Base-by-base conservation (phyloP, 2,797 vertebrate genomes). In the Thunnus albacares region DNA sequence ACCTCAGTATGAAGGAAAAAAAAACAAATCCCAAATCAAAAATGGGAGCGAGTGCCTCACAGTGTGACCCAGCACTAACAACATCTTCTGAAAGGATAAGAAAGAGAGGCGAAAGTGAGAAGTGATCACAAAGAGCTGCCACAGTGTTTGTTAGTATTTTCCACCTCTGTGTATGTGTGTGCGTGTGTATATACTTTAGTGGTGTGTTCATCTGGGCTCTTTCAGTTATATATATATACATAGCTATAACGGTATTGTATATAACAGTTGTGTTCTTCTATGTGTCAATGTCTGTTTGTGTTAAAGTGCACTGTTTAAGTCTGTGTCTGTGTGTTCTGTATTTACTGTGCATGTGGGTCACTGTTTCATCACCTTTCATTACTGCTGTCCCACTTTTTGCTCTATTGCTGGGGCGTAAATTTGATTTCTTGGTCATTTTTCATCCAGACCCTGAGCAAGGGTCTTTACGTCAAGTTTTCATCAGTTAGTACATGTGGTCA, bases 301-400 rank as follows among this genome's bases (percentile, higher is more conserved):
- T 65, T 24, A 11, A 41, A 24, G 65, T 76, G 58, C 13, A 7
- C n/a, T 60, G 35, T 63, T 33, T 0, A 55, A 78, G 30, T 49
- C 22, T 47, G 11, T 59, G 20, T 17, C 13, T 24, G 51, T 33
- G 26, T 62, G 6, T 60, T 57, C 51, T 58, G 67, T 38, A n/a
- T 58, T 52, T n/a, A 53, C 18, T 68, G 71, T 61, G 72, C 65
- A 71, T 82, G 52, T 83, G 62, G 74, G 83, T 86, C 81, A 86
- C 49, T 51, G 17, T 20, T 53, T 74, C 70, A 30, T 43, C 70
- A 79, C 63, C 63, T 73, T 71, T 80, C 22, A 77, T 80, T 71
- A 69, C 67, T 53, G 65, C 57, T 57, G 76, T 28, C 53, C 61
- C 24, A 74, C 53, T 81, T 88, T 80, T 35, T 59, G 1, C 66